Evolutionary conservation across 2,113 vertebrate species (phyloP).

Genomic region (Canis aureus): DNA sequence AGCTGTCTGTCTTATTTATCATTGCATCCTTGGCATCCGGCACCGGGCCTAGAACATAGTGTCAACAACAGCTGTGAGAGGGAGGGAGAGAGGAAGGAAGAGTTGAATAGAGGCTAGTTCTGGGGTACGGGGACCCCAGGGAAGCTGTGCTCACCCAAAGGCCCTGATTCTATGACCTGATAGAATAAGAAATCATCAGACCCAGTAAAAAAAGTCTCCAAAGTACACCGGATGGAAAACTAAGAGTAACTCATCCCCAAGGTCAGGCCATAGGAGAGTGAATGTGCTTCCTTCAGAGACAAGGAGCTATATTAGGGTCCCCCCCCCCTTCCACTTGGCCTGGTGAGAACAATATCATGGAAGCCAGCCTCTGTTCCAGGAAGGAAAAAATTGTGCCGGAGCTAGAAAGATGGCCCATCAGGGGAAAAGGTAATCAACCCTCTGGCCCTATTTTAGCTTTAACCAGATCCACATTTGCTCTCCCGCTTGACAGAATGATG

Average conservation of each 20-base stretch:
- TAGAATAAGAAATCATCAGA: not conserved
- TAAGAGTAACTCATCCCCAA: not conserved
- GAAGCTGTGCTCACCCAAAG: not conserved
- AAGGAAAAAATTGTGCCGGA: not conserved
- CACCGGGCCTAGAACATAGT: not conserved
- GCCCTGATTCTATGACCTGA: not conserved
- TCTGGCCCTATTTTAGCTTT: slow-evolving; percentile 15
- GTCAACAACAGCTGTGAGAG: not conserved
- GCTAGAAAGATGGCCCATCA: not conserved
- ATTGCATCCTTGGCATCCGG: not conserved
- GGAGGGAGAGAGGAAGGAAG: not conserved
- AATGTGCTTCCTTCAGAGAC: not conserved
- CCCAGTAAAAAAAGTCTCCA: not conserved
- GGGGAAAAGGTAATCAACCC: not conserved
- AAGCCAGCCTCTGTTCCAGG: not conserved
- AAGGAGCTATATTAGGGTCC: not conserved
- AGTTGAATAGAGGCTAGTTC: not conserved
- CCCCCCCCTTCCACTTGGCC: not conserved
- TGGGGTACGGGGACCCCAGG: not conserved
- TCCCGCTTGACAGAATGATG: slow-evolving; percentile 2
- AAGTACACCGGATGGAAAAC: not conserved
- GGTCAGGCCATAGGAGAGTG: not conserved
- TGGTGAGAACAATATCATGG: not conserved
- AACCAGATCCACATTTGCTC: slow-evolving; percentile 39
- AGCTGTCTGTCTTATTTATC: not conserved